A percentile compares a stretch with the other conserved stretches of the same genome.
phyloP scores from a whole-genome alignment of 1,140 invertebrate species.

The Pantala flavescens region DNA sequence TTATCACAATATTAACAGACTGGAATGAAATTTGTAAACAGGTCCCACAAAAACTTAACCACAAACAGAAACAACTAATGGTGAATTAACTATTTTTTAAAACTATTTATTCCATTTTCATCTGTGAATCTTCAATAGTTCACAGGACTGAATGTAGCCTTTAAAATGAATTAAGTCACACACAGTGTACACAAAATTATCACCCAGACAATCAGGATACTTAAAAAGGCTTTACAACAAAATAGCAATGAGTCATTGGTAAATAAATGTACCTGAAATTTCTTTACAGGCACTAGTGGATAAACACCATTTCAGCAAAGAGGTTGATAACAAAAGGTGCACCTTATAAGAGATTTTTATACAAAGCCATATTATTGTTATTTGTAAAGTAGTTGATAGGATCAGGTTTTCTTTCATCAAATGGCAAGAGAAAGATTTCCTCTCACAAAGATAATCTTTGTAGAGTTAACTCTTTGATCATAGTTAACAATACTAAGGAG shows the following conservation, averaged over 20 bases:
- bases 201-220: background rate
- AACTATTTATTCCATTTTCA: background rate
- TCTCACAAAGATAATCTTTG: background rate
- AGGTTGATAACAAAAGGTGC: background rate
- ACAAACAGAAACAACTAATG: background rate
- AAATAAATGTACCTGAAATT: too few species aligned
- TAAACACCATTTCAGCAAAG: slow-evolving; percentile 4
- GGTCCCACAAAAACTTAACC: background rate
- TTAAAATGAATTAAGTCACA: background rate
- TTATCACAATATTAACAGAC: slow-evolving; percentile 1
- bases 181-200: background rate
- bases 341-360: background rate
- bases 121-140: background rate
- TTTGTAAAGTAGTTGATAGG: background rate
- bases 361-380: background rate
- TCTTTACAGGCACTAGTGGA: background rate
- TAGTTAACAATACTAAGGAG: background rate
- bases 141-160: background rate
- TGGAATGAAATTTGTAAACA: background rate
- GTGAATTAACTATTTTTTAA: background rate
- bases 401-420: background rate
- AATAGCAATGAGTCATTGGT: too few species aligned
- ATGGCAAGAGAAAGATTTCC: background rate
- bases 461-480: background rate
- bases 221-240: background rate